Base-by-base conservation (phyloP, 2,888 invertebrate species). In the Dolomedes plantarius region DNA sequence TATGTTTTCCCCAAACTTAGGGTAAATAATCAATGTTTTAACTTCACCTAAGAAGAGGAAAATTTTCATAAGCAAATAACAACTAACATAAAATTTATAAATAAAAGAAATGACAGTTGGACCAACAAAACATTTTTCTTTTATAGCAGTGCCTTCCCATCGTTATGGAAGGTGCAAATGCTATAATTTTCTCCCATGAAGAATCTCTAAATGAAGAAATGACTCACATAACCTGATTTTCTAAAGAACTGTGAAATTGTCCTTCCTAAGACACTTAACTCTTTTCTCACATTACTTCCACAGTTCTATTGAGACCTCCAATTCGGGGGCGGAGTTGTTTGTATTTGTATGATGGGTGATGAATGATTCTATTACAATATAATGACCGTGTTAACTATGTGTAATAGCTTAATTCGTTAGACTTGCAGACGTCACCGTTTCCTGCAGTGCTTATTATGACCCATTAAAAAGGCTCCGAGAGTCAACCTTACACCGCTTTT, bases 321-420 rank as follows among this genome's bases (percentile, higher is more conserved):
- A n/a, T 36, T 32, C 16, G 36, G 67, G 16, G 56, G 56, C 56
- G 56, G 39, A 32, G 68, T 19, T 39, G 32, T 72, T 72, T 19
- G 28, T 50, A n/a, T 75, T 75, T 27, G 36, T 23, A 5, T 32
- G 11, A 46, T 50, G 23, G n/a, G 41, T 75, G 69, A 69, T 75
- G 64, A 67, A 81, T 69, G 81, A 62, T 67, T 27, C 71, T 69
- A 71, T 67, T 77, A 72, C 65, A 72, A 46, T 46, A 31, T 85
- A 85, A 85, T 85, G 65, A 72, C 68, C 28, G 77, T 68, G 77
- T 77, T 83, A 85, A 85, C 72, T 85, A 77, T 29, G 77, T 72
- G 62, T 73, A 85, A 85, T 85, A 68, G 56, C 72, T 73, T 77
- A 85, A 85, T 85, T 85, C 67, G 69, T 78, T 65, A 68, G 77